Conservation (phyloP, 2,888 invertebrate species). For the Callyntrura guangdongensis region DNA sequence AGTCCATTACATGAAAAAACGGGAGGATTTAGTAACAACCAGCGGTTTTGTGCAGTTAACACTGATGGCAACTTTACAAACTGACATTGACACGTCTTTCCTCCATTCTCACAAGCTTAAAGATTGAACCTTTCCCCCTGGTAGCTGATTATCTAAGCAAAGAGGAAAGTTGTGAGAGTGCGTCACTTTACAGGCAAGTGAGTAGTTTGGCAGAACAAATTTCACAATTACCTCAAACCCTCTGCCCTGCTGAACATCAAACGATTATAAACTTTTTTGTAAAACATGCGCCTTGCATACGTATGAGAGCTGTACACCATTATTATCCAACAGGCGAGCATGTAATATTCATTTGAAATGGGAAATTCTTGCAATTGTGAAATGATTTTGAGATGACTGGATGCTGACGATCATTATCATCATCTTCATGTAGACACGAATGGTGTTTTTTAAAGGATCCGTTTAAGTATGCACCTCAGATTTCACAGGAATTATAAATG, state of each 20-base stretch:
- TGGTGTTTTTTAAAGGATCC: slow-evolving; percentile 1
- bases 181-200: background rate
- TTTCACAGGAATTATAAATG: slow-evolving; percentile 52
- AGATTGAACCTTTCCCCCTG: slow-evolving; percentile 32
- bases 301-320: slow-evolving; percentile 48
- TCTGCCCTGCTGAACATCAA: slow-evolving; percentile 23
- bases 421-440: background rate
- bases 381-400: background rate
- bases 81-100: slow-evolving; percentile 71
- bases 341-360: slow-evolving; percentile 40
- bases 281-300: slow-evolving; percentile 61
- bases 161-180: background rate
- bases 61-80: slow-evolving; percentile 45
- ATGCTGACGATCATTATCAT: background rate
- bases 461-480: slow-evolving; percentile 55
- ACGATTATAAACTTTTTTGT: slow-evolving; percentile 56
- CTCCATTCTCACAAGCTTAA: background rate
- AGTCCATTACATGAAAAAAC: slow-evolving; percentile 20
- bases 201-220: slow-evolving; percentile 50
- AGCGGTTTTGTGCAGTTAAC: background rate
- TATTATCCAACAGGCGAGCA: slow-evolving; percentile 31
- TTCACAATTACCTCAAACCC: slow-evolving; percentile 65
- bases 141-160: background rate
- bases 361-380: slow-evolving; percentile 9
- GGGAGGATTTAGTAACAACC: background rate